Percentiles rank a stretch among this genome's conserved stretches.
phyloP scores from a whole-genome alignment of 1,140 invertebrate species.

The Hestina assimilis region DNA sequence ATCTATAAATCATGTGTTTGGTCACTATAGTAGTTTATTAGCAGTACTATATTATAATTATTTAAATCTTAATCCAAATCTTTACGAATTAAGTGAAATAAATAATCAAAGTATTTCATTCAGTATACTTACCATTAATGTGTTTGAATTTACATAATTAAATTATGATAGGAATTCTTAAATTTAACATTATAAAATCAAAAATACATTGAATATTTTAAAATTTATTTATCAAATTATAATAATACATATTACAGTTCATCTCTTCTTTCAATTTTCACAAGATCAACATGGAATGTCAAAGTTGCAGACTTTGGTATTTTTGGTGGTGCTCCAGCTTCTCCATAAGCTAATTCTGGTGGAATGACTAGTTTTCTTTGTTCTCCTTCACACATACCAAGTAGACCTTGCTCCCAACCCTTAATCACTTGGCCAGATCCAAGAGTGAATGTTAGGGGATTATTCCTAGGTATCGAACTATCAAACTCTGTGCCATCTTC shows the following conservation, averaged over 20 bases:
- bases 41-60: too few relatives aligned
- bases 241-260: conserved; percentile 71
- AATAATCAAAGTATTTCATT: too few relatives aligned
- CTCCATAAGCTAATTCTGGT: conserved; percentile 90
- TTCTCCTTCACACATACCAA: conserved; percentile 93
- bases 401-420: conserved; percentile 92
- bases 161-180: too few relatives aligned
- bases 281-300: conserved; percentile 90
- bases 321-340: conserved; percentile 86
- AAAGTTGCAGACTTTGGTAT: conserved; percentile 89
- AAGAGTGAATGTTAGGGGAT: conserved; percentile 88
- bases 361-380: conserved; percentile 91
- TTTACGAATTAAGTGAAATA: too few relatives aligned
- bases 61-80: too few relatives aligned
- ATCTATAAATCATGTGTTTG: too few relatives aligned
- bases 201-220: too few relatives aligned
- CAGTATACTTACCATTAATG: too few relatives aligned
- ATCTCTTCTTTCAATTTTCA: conserved; percentile 85
- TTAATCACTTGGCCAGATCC: conserved; percentile 90
- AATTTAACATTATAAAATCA: too few relatives aligned
- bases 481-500: conserved; percentile 93
- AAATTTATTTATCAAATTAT: not conserved
- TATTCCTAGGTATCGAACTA: conserved; percentile 84
- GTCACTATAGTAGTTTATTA: too few relatives aligned
- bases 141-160: too few relatives aligned